Evolutionary conservation across 2,888 invertebrate genomes (phyloP).

Genomic region (Tromatobia lineatoria): DNA sequence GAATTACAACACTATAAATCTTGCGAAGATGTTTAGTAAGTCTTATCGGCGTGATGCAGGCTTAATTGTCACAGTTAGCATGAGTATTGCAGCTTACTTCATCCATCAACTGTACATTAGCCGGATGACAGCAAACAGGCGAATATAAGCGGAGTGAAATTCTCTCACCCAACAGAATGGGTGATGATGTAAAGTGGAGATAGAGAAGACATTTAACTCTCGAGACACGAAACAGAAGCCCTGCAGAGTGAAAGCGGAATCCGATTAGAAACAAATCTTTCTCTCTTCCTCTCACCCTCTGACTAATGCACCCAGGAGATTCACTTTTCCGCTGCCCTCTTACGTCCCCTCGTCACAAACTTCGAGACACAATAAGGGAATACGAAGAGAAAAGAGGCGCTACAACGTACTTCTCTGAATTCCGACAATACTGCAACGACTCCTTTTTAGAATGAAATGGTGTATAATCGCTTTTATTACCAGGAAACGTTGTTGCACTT

Average conservation of each 20-base stretch:
- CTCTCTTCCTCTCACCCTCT: slow-evolving; percentile 8
- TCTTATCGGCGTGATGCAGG: slow-evolving; percentile 15
- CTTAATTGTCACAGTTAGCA: background rate
- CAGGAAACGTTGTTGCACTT: background rate
- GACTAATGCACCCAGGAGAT: slow-evolving; percentile 11
- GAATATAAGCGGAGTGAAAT: slow-evolving; percentile 1
- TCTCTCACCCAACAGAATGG: slow-evolving; percentile 9
- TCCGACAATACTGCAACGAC: background rate
- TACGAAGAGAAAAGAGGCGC: background rate
- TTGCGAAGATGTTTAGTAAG: background rate
- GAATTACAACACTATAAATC: background rate
- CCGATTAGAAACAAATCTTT: slow-evolving; percentile 56
- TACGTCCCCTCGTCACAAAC: slow-evolving; percentile 1
- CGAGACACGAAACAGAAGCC: slow-evolving; percentile 11
- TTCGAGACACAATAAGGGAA: background rate
- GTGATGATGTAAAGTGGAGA: slow-evolving; percentile 9
- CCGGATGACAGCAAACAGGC: slow-evolving; percentile 2
- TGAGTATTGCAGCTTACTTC: background rate
- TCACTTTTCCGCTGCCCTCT: slow-evolving; percentile 13
- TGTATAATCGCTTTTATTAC: slow-evolving; percentile 14
- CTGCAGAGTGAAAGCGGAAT: slow-evolving; percentile 43
- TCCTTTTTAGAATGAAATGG: slow-evolving; percentile 2
- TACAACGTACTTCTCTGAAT: background rate
- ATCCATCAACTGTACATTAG: background rate
- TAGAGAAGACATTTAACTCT: slow-evolving; percentile 27